Conservation (phyloP, 2,888 invertebrate genomes). For the Rhodophaea formosa region DNA sequence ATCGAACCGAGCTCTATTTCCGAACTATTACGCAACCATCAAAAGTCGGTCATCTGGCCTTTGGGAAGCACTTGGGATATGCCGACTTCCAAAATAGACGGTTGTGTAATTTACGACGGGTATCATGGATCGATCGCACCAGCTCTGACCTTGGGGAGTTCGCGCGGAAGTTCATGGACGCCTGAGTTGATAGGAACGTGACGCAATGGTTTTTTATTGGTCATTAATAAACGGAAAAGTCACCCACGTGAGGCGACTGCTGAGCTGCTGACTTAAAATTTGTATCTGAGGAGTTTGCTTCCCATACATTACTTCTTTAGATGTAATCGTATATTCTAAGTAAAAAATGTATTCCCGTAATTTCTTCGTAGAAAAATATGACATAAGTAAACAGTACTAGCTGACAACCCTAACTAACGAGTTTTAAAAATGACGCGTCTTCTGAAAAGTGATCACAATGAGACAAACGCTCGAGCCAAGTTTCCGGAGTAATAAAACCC, state of each 20-base stretch:
- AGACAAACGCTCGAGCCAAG: conserved; percentile 13
- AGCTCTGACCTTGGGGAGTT: conserved; percentile 68
- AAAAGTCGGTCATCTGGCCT: conserved; percentile 71
- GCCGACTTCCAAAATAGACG: conserved; percentile 55
- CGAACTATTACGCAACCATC: conserved; percentile 59
- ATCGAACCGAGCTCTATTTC: conserved; percentile 44
- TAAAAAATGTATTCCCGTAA: not conserved
- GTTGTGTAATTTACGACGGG: conserved; percentile 56
- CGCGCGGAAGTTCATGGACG: conserved; percentile 76
- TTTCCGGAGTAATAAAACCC: conserved; percentile 36
- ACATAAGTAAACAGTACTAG: not conserved
- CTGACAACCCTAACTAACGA: not conserved
- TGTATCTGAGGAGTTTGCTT: not conserved
- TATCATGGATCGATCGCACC: conserved; percentile 56
- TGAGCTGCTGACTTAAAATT: not conserved
- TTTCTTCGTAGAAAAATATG: not conserved
- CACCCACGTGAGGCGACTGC: conserved; percentile 14
- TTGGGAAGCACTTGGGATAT: conserved; percentile 52
- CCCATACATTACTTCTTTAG: too few relatives aligned
- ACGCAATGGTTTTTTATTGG: conserved; percentile 42
- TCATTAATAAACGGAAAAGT: conserved; percentile 35
- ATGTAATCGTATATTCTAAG: too few relatives aligned
- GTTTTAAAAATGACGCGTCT: not conserved
- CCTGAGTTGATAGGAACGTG: conserved; percentile 30
- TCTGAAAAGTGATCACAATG: not conserved